A percentile compares a stretch with the other conserved stretches of the same genome.
Evolutionary conservation across 2,888 invertebrate species (phyloP).

Genomic region (Euclidia mi): DNA sequence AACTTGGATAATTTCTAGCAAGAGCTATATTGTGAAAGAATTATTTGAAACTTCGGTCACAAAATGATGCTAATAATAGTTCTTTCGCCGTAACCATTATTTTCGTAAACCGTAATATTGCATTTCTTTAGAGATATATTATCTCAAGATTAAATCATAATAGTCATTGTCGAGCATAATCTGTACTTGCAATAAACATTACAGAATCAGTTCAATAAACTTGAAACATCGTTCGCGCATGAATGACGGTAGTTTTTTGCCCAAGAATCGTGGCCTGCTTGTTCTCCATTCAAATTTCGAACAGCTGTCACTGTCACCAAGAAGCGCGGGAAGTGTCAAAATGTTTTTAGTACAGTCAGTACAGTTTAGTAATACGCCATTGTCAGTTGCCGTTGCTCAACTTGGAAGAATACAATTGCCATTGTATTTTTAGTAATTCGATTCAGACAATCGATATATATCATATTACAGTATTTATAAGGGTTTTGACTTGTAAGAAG

Average conservation of each 20-base stretch:
- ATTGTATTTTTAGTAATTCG: constrained; percentile 44
- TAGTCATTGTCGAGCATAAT: no score
- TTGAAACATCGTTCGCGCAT: constrained; percentile 26
- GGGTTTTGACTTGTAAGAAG: background rate
- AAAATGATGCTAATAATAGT: no score
- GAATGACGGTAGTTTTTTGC: constrained; percentile 56
- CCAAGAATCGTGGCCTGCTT: constrained; percentile 54
- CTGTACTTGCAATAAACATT: background rate
- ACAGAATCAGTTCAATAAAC: constrained; percentile 6
- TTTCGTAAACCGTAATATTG: no score
- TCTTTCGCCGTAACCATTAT: no score
- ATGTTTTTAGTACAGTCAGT: no score
- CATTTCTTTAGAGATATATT: no score
- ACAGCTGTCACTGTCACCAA: constrained; percentile 59
- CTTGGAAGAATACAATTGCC: constrained; percentile 32
- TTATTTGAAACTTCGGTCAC: no score
- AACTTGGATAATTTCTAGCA: no score
- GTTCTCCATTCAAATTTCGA: constrained; percentile 66
- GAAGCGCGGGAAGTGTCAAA: constrained; percentile 38
- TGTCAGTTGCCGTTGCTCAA: constrained; percentile 28
- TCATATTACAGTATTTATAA: background rate
- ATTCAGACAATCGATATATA: constrained; percentile 16
- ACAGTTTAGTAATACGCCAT: constrained; percentile 31
- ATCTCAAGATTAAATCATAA: no score
- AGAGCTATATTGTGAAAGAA: no score